Percentiles rank a stretch among this genome's conserved stretches.
Evolutionary conservation across 2,888 invertebrate genomes (phyloP).

Genomic region (Tinea trinotella): DNA sequence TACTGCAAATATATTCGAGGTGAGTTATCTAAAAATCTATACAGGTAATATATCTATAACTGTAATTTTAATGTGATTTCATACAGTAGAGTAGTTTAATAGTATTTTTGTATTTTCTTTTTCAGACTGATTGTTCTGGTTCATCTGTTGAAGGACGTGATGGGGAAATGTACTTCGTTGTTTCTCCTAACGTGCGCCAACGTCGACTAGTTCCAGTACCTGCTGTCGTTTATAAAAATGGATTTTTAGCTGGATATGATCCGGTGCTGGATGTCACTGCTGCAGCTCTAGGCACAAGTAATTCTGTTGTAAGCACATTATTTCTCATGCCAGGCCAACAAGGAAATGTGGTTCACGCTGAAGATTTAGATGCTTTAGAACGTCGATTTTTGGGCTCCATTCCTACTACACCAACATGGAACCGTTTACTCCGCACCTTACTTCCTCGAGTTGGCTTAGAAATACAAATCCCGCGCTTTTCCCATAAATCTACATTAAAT

Average conservation of each 20-base stretch:
- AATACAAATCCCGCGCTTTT: conserved; percentile 87
- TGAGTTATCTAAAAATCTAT: too few relatives aligned
- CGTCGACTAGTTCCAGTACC: conserved; percentile 87
- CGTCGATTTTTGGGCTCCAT: conserved; percentile 77
- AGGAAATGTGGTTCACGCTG: conserved; percentile 83
- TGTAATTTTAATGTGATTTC: too few relatives aligned
- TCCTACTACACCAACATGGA: conserved; percentile 80
- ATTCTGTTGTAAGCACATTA: conserved; percentile 82
- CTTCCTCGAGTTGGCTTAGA: conserved; percentile 84
- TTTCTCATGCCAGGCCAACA: conserved; percentile 90
- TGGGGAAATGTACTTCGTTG: conserved; percentile 90
- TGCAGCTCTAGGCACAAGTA: conserved; percentile 80
- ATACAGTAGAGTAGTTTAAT: too few relatives aligned
- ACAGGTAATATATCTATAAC: too few relatives aligned
- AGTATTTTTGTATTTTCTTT: conserved; percentile 30
- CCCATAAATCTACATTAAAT: conserved; percentile 87
- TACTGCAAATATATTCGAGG: conserved; percentile 86
- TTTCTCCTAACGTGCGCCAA: conserved; percentile 83
- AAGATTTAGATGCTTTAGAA: conserved; percentile 83
- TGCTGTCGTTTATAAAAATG: conserved; percentile 82
- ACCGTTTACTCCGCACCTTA: conserved; percentile 79
- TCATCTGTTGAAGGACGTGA: conserved; percentile 84
- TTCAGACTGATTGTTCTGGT: conserved; percentile 83
- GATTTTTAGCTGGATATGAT: conserved; percentile 89
- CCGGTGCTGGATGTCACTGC: conserved; percentile 87